A percentile compares a stretch with the other conserved stretches of the same genome.
Conservation (phyloP, 2,113 vertebrate species). For the Leucoraja erinaceus region DNA sequence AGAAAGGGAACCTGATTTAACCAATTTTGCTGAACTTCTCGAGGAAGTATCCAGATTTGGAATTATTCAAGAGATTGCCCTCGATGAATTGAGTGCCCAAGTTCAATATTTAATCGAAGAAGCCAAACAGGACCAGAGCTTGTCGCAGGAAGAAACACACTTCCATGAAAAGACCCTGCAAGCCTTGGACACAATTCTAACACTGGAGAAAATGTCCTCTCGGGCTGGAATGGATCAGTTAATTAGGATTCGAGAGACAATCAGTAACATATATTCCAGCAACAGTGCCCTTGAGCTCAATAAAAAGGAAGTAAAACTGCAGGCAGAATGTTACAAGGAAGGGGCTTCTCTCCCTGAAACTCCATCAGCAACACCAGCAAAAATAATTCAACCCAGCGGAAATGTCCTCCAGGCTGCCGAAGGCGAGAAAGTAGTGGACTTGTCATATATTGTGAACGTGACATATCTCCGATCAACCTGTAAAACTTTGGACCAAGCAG, state of each 20-base stretch:
- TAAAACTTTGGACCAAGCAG: constrained; percentile 44
- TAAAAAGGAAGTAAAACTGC: not conserved
- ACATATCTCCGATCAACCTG: constrained; percentile 49
- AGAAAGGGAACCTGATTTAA: not conserved
- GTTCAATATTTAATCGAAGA: not conserved
- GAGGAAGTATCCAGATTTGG: not conserved
- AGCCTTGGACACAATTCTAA: constrained; percentile 8
- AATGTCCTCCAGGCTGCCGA: constrained; percentile 36
- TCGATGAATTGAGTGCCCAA: not conserved
- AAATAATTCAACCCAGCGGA: constrained; percentile 10
- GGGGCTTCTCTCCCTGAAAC: not conserved
- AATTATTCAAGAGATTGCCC: not conserved
- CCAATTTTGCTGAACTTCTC: not conserved
- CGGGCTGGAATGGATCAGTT: constrained; percentile 6
- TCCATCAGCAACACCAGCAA: not conserved
- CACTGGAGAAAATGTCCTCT: not conserved
- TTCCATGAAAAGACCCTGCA: not conserved
- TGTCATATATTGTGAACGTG: constrained; percentile 48
- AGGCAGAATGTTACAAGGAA: not conserved
- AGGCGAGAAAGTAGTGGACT: constrained; percentile 29
- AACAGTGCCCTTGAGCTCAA: not conserved
- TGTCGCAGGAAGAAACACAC: not conserved
- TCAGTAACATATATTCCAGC: not conserved
- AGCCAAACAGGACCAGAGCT: not conserved
- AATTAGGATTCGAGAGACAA: not conserved